Conservation (phyloP, 2,113 vertebrate genomes). For the Copsychus sechellarum region DNA sequence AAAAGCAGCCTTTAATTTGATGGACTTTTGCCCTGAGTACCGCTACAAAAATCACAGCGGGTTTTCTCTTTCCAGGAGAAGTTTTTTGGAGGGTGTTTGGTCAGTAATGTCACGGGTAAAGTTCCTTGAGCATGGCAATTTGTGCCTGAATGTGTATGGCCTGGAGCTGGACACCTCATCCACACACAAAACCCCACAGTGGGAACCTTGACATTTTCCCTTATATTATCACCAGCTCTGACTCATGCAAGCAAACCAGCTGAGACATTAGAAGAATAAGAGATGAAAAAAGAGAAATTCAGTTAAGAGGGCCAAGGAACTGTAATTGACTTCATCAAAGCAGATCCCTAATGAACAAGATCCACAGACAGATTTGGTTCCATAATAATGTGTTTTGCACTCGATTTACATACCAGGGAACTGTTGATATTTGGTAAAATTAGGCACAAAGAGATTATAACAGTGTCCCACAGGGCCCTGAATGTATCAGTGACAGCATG, state of each 20-base stretch:
- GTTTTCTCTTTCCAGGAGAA: not conserved
- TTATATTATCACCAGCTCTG: not conserved
- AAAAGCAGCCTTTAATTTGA: not conserved
- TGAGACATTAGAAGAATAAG: not conserved
- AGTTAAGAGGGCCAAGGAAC: not conserved
- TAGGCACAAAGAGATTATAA: not conserved
- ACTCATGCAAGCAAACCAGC: not conserved
- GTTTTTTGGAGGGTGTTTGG: not conserved
- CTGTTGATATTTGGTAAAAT: not conserved
- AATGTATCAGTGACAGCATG: not conserved
- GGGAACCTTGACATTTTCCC: not conserved
- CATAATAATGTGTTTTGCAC: not conserved
- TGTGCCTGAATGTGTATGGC: rapidly evolving
- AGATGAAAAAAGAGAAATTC: not conserved
- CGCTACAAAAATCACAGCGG: not conserved
- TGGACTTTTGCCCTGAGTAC: not conserved
- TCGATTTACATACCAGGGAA: not conserved
- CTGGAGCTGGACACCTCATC: not conserved
- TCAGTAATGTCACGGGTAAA: not conserved
- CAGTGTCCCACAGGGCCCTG: not conserved
- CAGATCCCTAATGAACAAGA: not conserved
- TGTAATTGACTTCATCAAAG: not conserved
- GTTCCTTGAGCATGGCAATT: not conserved
- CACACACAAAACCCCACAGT: not conserved
- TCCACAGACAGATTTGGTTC: not conserved